Evolutionary conservation across 2,888 invertebrate species (phyloP), one percentile per base, ranked within the genome.

Genomic region (Erpobdella octoculata): DNA sequence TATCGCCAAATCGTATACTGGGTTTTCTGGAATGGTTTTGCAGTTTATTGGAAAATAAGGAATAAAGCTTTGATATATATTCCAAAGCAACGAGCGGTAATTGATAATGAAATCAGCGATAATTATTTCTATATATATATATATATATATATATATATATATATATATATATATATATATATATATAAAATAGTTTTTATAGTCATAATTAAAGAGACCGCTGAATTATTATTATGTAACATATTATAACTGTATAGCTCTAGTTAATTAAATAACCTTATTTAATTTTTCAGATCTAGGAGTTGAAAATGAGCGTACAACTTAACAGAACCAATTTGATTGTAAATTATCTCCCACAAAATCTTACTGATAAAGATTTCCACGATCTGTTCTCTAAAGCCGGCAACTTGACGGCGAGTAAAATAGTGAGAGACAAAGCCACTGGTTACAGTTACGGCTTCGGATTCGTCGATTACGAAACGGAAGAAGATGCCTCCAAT

Each of bases 391-490:
- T 95, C 84, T 88, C 90, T 78, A 89, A 90, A 70, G 89, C 92
- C 78, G 94, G 94, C 67, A 90, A 91, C 31, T 88, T 95, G 64
- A 92, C 92, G 81, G 91, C 90, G 78, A 91, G 91, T 82, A 88
- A 93, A 78, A 91, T 95, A 78, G 80, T 84, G 18, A 77, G 84
- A 5, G 83, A 84, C 73, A 80, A 81, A 69, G 74, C 77, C 88
- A 93, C 93, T 83, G 93, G 93, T 66, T 94, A 94, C 86, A 93
- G 93, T 84, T 94, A 91, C 84, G 95, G 95, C 58, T 95, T 93
- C 84, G 95, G 93, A 53, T 95, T 95, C 85, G 92, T 94, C 62
- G 93, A 94, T 84, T 95, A 90, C 84, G 87, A 89, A 70, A 88
- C 89, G 73, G 89, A 90, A 75, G 90, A 90, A 80, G 92, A 93